Base-by-base conservation (phyloP, 2,888 invertebrate genomes). In the Conops quadrifasciatus region DNA sequence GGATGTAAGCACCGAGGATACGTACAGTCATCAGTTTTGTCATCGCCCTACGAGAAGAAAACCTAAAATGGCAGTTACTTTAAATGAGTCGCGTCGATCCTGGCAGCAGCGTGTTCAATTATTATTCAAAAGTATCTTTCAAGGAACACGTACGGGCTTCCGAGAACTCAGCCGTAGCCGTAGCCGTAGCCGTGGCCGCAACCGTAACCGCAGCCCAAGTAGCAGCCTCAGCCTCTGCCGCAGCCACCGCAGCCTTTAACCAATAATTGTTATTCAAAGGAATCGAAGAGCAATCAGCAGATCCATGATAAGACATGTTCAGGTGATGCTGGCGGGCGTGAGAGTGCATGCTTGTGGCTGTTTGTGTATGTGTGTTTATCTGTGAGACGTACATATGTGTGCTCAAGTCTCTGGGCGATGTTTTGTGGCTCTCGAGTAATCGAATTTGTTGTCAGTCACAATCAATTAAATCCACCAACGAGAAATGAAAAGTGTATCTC, bases 241-340 rank as follows among this genome's bases (percentile, higher is more conserved):
- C 36, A 36, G 4, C 9, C 36, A 7, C 36, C 4, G 36, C 36
- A 36, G 36, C 36, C 5, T 36, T 36, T 7, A 36, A 4, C 36
- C 4, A 36, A 36, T 36, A 59, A 67, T 65, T 26, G 30, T 65
- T 65, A 47, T 45, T 47, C 28, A 16, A 21, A 49, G 21, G 60
- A 49, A 60, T 60, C 60, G 68, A 62, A 51, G 60, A 60, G 30
- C 24, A 68, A 60, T 68, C 68, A 68, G 62, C 30, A 51, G 68
- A 68, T 68, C 11, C 62, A 11, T 36, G 68, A 68, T 68, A 68
- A 68, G 62, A 15, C 68, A 68, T 62, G 68, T 62, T 62, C 68
- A 68, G 68, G 68, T 62, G 36, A 21, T 60, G 36, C 36, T 24
- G 16, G 58, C 28, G 16, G 28, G 1, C 21, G 24, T 28, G 53